These are phyloP conservation scores for Thaumatotibia leucotreta DNA, from an alignment of 1,140 invertebrate genomes.

Conservation along the genomic window DNA sequence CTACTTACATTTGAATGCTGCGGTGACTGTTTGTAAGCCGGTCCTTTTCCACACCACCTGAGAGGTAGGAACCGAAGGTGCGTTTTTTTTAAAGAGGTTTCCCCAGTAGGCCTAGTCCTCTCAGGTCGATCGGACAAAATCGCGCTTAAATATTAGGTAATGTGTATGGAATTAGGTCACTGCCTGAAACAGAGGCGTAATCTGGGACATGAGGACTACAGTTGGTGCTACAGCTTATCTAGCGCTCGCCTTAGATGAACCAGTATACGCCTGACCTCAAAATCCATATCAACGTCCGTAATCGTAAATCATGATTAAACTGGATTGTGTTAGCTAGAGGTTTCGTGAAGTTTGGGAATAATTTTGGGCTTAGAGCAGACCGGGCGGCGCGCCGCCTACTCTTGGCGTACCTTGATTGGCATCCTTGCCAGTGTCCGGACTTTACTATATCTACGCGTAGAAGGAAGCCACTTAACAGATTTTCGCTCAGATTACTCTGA, in stretches of 20 bases:
- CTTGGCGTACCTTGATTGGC: neutral
- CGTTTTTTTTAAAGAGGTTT: constrained; percentile 74
- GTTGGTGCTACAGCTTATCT: neutral
- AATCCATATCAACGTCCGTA: neutral
- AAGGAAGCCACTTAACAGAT: constrained; percentile 11
- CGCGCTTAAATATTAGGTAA: constrained; percentile 56
- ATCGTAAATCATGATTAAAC: neutral
- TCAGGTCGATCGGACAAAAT: constrained; percentile 29
- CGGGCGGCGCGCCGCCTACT: neutral
- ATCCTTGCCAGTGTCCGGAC: constrained; percentile 4
- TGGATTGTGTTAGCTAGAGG: neutral
- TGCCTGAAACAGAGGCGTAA: constrained; percentile 56
- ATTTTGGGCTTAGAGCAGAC: neutral
- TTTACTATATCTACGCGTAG: neutral
- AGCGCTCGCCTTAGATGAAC: neutral
- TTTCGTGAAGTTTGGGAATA: neutral
- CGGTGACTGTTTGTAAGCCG: neutral
- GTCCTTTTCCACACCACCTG: constrained; percentile 70
- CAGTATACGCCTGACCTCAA: neutral
- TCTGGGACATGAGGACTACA: constrained; percentile 19
- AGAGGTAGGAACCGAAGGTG: constrained; percentile 70
- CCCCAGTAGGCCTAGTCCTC: constrained; percentile 72
- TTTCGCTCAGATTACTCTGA: constrained; percentile 6
- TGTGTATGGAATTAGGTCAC: constrained; percentile 71
- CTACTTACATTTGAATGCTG: neutral